A percentile compares a stretch with the other conserved stretches of the same genome.
Conservation (phyloP, 2,797 vertebrate species). For the Protosalanx chinensis region DNA sequence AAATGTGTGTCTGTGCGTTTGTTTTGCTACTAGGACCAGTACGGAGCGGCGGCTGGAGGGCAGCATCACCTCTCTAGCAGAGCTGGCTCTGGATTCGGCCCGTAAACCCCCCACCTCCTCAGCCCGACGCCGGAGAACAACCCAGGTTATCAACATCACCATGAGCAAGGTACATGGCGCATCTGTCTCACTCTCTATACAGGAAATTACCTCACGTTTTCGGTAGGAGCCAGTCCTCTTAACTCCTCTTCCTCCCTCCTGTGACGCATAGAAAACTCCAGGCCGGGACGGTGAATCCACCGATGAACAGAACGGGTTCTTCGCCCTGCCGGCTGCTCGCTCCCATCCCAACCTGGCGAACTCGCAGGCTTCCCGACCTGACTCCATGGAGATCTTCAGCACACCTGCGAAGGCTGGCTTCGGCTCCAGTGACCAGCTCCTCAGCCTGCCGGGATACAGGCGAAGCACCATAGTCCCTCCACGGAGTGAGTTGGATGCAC, state of each 20-base stretch:
- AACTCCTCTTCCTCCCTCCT: background rate
- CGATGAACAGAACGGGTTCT: conserved; percentile 67
- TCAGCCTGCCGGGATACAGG: conserved; percentile 86
- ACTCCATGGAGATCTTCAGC: conserved; percentile 67
- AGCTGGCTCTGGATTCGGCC: conserved; percentile 67
- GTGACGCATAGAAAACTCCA: conserved; percentile 66
- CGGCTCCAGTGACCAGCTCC: conserved; percentile 68
- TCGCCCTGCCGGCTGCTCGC: conserved; percentile 66
- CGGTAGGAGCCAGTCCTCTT: too few relatives aligned
- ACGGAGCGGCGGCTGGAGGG: conserved; percentile 61
- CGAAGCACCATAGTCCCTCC: conserved; percentile 72
- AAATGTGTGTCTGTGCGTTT: background rate
- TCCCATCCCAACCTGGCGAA: conserved; percentile 68
- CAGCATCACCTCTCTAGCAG: conserved; percentile 64
- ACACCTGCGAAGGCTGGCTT: conserved; percentile 34
- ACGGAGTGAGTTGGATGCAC: conserved; percentile 52
- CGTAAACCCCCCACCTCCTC: conserved; percentile 74
- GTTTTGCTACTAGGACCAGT: conserved; percentile 31
- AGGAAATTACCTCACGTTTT: background rate
- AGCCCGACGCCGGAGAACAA: conserved; percentile 79
- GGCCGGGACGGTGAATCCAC: conserved; percentile 49
- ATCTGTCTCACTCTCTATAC: background rate
- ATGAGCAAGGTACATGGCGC: conserved; percentile 82
- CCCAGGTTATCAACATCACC: conserved; percentile 90
- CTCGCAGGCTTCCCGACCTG: conserved; percentile 43